Percentiles rank a stretch among this genome's conserved stretches.
phyloP scores from a whole-genome alignment of 2,113 vertebrate genomes.

The Spheniscus mendiculus region DNA sequence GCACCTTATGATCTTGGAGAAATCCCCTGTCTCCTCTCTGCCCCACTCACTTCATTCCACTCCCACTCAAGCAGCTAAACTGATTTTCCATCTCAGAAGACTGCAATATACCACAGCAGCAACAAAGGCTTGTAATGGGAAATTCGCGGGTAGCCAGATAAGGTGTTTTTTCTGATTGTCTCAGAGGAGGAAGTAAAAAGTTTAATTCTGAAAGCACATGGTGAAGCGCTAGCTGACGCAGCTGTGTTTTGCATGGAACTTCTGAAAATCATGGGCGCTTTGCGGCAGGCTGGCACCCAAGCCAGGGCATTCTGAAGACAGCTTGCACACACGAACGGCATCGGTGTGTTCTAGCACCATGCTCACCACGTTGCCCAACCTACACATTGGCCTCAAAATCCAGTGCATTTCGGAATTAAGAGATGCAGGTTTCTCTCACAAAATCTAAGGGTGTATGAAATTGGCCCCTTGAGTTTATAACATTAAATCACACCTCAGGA shows the following conservation, averaged over 20 bases:
- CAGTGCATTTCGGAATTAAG: background rate
- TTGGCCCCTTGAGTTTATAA: background rate
- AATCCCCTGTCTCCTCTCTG: background rate
- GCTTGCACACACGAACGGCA: rapidly evolving
- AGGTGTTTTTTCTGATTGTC: background rate
- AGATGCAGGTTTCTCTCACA: background rate
- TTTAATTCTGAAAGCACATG: background rate
- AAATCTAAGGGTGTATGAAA: background rate
- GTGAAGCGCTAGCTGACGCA: background rate
- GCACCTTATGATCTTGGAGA: background rate
- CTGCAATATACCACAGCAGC: background rate
- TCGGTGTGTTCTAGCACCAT: background rate
- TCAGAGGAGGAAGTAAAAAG: background rate
- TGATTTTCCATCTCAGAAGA: background rate
- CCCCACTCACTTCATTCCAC: background rate
- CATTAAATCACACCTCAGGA: background rate
- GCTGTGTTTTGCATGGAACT: background rate
- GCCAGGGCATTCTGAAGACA: background rate
- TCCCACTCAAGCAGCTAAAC: background rate
- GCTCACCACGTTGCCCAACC: background rate
- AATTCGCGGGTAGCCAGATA: background rate
- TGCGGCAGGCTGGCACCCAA: background rate
- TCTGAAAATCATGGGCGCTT: background rate
- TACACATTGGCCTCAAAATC: background rate
- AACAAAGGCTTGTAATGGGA: background rate